Conservation (phyloP, 2,888 invertebrate species). For the Acronicta leporina region DNA sequence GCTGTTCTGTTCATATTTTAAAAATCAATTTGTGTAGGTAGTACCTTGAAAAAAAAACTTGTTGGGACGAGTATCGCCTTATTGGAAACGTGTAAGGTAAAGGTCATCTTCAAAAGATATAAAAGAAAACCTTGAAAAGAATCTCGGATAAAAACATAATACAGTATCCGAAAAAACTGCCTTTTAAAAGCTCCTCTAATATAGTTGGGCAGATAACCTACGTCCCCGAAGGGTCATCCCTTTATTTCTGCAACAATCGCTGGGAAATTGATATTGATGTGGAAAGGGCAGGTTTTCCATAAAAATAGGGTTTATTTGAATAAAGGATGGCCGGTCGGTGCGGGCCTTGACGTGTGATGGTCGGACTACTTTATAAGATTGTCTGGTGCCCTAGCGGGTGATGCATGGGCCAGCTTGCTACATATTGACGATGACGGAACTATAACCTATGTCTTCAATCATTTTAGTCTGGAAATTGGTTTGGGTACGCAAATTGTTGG, state of each 20-base stretch:
- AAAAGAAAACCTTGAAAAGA: conserved; percentile 14
- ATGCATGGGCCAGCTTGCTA: conserved; percentile 69
- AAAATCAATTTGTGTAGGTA: no score
- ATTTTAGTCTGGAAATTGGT: conserved; percentile 42
- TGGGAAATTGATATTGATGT: conserved; percentile 89
- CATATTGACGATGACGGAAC: conserved; percentile 65
- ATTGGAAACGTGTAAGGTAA: conserved; percentile 21
- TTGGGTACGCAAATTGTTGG: conserved; percentile 24
- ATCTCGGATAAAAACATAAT: conserved; percentile 20
- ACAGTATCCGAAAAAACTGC: conserved; percentile 47
- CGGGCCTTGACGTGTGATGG: conserved; percentile 79
- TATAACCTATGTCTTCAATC: conserved; percentile 56
- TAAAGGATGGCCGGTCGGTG: conserved; percentile 85
- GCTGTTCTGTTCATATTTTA: background rate
- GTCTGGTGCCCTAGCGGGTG: conserved; percentile 70
- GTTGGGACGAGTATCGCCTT: background rate
- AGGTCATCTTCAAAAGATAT: conserved; percentile 23
- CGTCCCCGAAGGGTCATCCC: conserved; percentile 88
- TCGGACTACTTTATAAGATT: conserved; percentile 83
- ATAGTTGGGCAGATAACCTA: conserved; percentile 84
- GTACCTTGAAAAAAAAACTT: no score
- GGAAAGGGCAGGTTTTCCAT: conserved; percentile 88
- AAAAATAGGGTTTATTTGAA: conserved; percentile 90
- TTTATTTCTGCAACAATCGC: conserved; percentile 89
- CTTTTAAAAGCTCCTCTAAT: conserved; percentile 81